Conservation (phyloP, 2,888 invertebrate species). For the Conops quadrifasciatus region DNA sequence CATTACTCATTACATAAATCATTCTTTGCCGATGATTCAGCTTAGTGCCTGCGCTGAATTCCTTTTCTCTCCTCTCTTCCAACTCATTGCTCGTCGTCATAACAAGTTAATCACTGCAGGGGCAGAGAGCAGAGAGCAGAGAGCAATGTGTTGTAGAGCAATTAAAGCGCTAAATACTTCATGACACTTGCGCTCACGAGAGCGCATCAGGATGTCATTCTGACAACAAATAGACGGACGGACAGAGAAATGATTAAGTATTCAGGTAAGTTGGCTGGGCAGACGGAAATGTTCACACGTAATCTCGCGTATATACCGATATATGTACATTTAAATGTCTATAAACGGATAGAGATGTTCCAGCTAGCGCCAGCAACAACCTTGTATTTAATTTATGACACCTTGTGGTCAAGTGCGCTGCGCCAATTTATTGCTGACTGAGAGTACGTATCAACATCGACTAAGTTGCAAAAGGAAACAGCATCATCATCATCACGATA, state of each 20-base stretch:
- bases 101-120: not conserved
- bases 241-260: too few relatives aligned
- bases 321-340: too few relatives aligned
- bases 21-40: too few relatives aligned
- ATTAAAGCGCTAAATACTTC: slow-evolving; percentile 7
- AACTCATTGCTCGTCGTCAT: too few relatives aligned
- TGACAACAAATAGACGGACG: not conserved
- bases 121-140: not conserved
- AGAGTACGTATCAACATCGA: not conserved
- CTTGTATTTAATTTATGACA: slow-evolving; percentile 20
- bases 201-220: not conserved
- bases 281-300: not conserved
- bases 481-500: not conserved
- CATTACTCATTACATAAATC: too few relatives aligned
- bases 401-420: slow-evolving; percentile 22
- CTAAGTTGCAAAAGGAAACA: not conserved
- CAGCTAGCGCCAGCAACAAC: not conserved
- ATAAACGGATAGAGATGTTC: too few relatives aligned
- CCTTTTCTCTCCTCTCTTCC: too few relatives aligned
- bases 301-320: not conserved
- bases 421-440: slow-evolving; percentile 16
- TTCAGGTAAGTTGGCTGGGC: not conserved
- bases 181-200: not conserved
- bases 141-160: not conserved
- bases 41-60: too few relatives aligned